Conservation (phyloP, 2,797 vertebrate species). For the Chelidonichthys spinosus region DNA sequence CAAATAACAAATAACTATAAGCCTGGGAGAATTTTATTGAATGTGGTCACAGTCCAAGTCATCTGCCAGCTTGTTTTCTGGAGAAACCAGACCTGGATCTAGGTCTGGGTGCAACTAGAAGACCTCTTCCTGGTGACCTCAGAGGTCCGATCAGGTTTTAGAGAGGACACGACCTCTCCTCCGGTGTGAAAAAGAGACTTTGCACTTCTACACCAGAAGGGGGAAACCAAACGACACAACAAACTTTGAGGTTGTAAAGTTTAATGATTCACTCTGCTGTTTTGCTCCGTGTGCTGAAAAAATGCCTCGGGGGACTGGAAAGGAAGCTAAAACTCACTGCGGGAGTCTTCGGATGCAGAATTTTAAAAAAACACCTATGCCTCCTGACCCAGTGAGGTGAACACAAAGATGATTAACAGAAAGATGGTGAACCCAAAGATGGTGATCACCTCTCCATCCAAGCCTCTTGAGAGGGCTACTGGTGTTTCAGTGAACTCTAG, state of each 20-base stretch:
- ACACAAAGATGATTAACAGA: constrained; percentile 8
- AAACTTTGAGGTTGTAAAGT: constrained; percentile 20
- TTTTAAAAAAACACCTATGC: constrained; percentile 7
- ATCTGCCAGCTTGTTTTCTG: no score
- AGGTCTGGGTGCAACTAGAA: no score
- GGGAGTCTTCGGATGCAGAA: constrained; percentile 15
- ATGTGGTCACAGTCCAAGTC: no score
- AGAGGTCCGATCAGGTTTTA: no score
- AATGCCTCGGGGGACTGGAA: constrained; percentile 4
- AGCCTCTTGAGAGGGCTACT: background rate
- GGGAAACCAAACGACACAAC: constrained; percentile 64
- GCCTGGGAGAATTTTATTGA: no score
- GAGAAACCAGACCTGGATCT: no score
- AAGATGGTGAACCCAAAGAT: background rate
- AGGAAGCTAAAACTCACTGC: background rate
- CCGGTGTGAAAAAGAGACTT: background rate
- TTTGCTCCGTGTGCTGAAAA: background rate
- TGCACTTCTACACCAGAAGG: constrained; percentile 67
- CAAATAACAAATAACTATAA: no score
- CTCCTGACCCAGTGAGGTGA: background rate
- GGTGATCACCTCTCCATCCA: no score
- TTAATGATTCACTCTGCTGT: constrained; percentile 39
- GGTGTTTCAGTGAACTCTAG: background rate
- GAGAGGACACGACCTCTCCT: background rate
- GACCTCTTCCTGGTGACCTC: no score